Percentiles rank a stretch among this genome's conserved stretches.
Evolutionary conservation across 2,888 invertebrate genomes (phyloP).

Genomic region (Meloe dianella): DNA sequence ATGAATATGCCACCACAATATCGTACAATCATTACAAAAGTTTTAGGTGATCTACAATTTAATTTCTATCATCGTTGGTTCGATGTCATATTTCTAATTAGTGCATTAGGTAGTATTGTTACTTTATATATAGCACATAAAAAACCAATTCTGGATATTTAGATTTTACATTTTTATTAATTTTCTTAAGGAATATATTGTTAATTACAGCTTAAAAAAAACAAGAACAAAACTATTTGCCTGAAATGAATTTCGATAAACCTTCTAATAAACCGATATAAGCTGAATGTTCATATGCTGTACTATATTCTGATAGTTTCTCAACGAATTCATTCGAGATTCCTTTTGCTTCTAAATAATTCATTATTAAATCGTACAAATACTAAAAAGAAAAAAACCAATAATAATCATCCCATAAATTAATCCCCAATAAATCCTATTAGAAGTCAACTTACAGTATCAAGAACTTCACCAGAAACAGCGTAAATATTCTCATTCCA

Average conservation of each 20-base stretch:
- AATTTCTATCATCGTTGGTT: conserved; percentile 99
- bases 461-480: conserved; percentile 92
- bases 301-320: conserved; percentile 86
- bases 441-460: conserved; percentile 74
- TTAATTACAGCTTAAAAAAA: conserved; percentile 15
- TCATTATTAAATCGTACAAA: conserved; percentile 92
- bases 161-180: not conserved
- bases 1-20: conserved; percentile 99
- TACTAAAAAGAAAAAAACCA: conserved; percentile 80
- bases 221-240: conserved; percentile 54
- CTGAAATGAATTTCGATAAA: conserved; percentile 83
- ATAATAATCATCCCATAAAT: too few species aligned
- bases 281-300: conserved; percentile 89
- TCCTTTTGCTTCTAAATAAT: conserved; percentile 94
- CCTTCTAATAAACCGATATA: conserved; percentile 89
- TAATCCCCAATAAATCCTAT: not conserved
- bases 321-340: conserved; percentile 91
- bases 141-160: conserved; percentile 54
- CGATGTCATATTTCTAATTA: conserved; percentile 97
- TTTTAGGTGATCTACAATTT: conserved; percentile 95
- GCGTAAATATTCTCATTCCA: conserved; percentile 87
- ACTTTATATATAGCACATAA: conserved; percentile 96
- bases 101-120: conserved; percentile 93
- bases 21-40: conserved; percentile 88
- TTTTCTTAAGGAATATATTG: conserved; percentile 9